These are phyloP conservation scores for Anableps anableps DNA, from an alignment of 2,797 vertebrate species.

Conservation along the genomic window DNA sequence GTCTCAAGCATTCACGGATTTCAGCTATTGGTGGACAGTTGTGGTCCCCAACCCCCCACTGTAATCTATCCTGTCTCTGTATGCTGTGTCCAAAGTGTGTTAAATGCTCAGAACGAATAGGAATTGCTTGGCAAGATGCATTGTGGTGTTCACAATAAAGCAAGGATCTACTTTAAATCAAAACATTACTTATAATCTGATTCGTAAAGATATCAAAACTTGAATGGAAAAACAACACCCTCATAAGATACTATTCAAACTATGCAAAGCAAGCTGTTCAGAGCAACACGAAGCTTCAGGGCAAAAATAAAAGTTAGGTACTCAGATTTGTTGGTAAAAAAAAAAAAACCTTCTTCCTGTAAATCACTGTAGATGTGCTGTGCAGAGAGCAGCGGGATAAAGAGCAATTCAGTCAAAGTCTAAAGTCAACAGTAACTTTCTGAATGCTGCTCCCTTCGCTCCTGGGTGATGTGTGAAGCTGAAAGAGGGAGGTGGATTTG, in stretches of 20 bases:
- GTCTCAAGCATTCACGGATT: too few relatives aligned
- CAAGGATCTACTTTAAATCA: too few relatives aligned
- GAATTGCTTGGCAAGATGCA: too few relatives aligned
- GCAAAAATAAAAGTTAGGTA: background rate
- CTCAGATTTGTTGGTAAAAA: slow-evolving; percentile 13
- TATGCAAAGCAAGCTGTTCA: background rate
- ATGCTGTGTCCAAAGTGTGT: too few relatives aligned
- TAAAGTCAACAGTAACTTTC: slow-evolving; percentile 57
- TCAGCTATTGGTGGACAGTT: too few relatives aligned
- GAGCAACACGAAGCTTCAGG: background rate
- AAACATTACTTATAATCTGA: too few relatives aligned
- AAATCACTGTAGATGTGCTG: slow-evolving; percentile 6
- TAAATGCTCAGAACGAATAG: too few relatives aligned
- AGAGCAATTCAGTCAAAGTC: slow-evolving; percentile 51
- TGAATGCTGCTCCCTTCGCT: slow-evolving; percentile 17
- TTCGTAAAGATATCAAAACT: too few relatives aligned
- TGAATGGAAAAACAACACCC: slow-evolving; percentile 10
- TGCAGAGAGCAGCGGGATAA: slow-evolving; percentile 39
- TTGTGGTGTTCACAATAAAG: too few relatives aligned
- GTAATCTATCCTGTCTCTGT: too few relatives aligned
- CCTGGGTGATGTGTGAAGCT: slow-evolving; percentile 19
- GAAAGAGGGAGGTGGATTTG: slow-evolving; percentile 13
- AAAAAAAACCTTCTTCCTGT: background rate
- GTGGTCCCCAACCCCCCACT: too few relatives aligned
- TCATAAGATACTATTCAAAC: slow-evolving; percentile 11